Conservation (phyloP, 2,797 vertebrate genomes). For the Hozukius guyotensis region DNA sequence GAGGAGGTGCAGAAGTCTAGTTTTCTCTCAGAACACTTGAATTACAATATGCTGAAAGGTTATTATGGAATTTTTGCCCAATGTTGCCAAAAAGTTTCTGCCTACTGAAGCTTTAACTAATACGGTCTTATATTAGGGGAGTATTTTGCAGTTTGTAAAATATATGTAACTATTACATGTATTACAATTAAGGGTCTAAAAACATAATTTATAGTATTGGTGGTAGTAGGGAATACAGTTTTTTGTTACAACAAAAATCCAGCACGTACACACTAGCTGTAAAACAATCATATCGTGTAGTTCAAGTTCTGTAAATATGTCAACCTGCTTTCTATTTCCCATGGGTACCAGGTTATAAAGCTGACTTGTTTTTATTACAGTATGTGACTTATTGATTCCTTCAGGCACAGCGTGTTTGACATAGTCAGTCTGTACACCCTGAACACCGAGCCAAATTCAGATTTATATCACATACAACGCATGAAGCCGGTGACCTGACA, state of each 20-base stretch:
- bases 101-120: no score
- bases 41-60: no score
- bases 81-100: no score
- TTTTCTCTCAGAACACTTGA: no score
- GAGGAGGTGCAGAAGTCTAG: no score
- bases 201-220: not conserved
- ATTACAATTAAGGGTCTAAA: not conserved
- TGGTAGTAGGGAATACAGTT: not conserved
- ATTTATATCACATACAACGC: not conserved
- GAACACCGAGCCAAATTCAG: not conserved
- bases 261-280: not conserved
- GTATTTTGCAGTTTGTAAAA: not conserved
- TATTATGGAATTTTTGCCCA: no score
- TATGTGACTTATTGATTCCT: not conserved
- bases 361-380: not conserved
- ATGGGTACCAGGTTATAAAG: not conserved
- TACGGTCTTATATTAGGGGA: not conserved
- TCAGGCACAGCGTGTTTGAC: not conserved
- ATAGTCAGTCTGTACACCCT: not conserved
- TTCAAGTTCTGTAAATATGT: constrained; percentile 2
- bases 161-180: not conserved
- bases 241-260: not conserved
- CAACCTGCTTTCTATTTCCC: not conserved
- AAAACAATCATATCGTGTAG: not conserved
- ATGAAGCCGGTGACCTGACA: not conserved